phyloP scores from a whole-genome alignment of 2,797 vertebrate genomes.

The Pogoniulus pusillus region DNA sequence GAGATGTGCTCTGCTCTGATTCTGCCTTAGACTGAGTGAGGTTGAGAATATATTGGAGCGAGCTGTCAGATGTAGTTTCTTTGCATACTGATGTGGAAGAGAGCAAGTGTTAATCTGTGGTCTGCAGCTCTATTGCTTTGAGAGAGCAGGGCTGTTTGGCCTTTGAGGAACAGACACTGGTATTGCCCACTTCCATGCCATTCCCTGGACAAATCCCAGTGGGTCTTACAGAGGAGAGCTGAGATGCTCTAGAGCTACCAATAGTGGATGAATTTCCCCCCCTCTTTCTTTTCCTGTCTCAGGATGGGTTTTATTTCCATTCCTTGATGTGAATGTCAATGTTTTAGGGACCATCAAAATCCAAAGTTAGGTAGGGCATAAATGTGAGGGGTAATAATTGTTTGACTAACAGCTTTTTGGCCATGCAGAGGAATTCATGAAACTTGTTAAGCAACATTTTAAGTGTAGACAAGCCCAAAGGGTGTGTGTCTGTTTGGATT shows the following conservation, averaged over 20 bases:
- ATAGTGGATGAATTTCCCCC: background rate
- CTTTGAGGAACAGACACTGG: background rate
- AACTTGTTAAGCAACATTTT: background rate
- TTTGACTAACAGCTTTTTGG: background rate
- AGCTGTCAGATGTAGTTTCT: background rate
- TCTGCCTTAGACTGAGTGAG: slow-evolving; percentile 5
- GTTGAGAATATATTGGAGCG: background rate
- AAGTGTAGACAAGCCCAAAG: background rate
- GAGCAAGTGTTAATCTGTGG: background rate
- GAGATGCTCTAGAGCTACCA: background rate
- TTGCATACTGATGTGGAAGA: background rate
- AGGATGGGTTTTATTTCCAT: slow-evolving; percentile 10
- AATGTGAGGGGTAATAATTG: background rate
- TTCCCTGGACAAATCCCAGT: background rate
- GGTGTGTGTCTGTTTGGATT: background rate
- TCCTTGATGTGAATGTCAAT: background rate
- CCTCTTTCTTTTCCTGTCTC: background rate
- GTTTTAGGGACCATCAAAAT: slow-evolving; percentile 36
- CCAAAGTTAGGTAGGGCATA: background rate
- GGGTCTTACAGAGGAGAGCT: background rate
- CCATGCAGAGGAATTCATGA: background rate
- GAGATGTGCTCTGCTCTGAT: background rate
- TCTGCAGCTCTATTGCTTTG: background rate
- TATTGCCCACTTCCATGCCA: background rate
- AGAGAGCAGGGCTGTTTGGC: background rate